Percentiles rank a stretch among this genome's conserved stretches.
Evolutionary conservation across 1,140 invertebrate species (phyloP).

Genomic region (Pseudomyrmex pallidus): DNA sequence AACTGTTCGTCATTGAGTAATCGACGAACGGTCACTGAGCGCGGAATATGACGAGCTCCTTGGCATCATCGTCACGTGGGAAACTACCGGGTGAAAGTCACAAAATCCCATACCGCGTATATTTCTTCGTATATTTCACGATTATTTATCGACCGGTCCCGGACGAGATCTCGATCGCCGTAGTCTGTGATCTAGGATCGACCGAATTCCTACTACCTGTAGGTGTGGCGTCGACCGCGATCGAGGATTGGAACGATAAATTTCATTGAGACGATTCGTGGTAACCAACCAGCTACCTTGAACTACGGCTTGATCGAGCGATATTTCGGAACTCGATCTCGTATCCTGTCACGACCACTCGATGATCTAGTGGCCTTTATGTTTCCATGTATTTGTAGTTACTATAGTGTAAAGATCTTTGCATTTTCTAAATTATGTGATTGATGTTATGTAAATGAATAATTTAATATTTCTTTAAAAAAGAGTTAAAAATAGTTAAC

Average conservation of each 20-base stretch:
- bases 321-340: slow-evolving; percentile 27
- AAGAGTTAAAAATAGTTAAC: background rate
- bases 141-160: slow-evolving; percentile 46
- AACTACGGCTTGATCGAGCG: slow-evolving; percentile 44
- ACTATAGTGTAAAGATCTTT: background rate
- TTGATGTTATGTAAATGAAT: background rate
- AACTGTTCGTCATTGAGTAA: slow-evolving; percentile 66
- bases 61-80: slow-evolving; percentile 66
- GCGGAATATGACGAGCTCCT: slow-evolving; percentile 14
- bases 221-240: slow-evolving; percentile 50
- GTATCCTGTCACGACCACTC: background rate
- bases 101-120: slow-evolving; percentile 52
- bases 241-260: slow-evolving; percentile 53
- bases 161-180: background rate
- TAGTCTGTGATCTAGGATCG: slow-evolving; percentile 38
- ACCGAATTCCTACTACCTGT: slow-evolving; percentile 56
- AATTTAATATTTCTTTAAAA: background rate
- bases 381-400: background rate
- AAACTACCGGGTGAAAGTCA: slow-evolving; percentile 70
- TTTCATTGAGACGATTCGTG: slow-evolving; percentile 54
- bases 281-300: slow-evolving; percentile 18
- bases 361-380: slow-evolving; percentile 4
- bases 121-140: slow-evolving; percentile 43
- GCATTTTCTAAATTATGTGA: background rate
- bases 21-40: slow-evolving; percentile 64